Percentiles rank a stretch among this genome's conserved stretches.
phyloP scores from a whole-genome alignment of 2,888 invertebrate species.

The Ornithoptera priamus region DNA sequence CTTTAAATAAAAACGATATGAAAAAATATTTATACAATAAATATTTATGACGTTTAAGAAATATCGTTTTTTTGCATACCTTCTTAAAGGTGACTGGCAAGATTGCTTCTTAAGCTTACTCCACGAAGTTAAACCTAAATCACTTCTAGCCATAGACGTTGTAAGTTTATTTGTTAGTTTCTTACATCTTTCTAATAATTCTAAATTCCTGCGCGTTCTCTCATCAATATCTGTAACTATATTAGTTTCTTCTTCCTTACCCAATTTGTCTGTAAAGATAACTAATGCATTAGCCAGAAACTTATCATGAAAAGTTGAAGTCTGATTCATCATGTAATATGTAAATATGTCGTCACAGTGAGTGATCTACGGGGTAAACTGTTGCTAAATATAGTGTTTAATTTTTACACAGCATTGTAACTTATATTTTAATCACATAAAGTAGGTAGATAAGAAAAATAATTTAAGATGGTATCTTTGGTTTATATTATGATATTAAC shows the following conservation, averaged over 20 bases:
- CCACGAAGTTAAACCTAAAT: slow-evolving; percentile 93
- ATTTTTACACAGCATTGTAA: not conserved
- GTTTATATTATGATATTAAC: too few relatives aligned
- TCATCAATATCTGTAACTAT: slow-evolving; percentile 73
- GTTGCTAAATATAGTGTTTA: not conserved
- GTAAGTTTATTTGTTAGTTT: slow-evolving; percentile 80
- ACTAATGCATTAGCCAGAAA: slow-evolving; percentile 42
- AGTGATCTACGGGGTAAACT: slow-evolving; percentile 17
- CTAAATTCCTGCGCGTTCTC: slow-evolving; percentile 80
- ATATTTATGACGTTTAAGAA: not conserved
- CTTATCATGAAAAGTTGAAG: slow-evolving; percentile 50
- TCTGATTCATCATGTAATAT: slow-evolving; percentile 49
- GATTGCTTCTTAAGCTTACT: slow-evolving; percentile 89
- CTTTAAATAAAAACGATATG: slow-evolving; percentile 54
- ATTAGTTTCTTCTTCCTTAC: slow-evolving; percentile 64
- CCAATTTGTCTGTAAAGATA: slow-evolving; percentile 73
- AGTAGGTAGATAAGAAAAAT: too few relatives aligned
- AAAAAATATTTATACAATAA: not conserved
- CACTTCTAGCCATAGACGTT: slow-evolving; percentile 92
- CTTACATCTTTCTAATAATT: slow-evolving; percentile 78
- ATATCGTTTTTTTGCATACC: slow-evolving; percentile 57
- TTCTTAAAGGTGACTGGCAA: slow-evolving; percentile 82
- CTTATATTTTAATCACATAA: too few relatives aligned
- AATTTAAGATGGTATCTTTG: too few relatives aligned
- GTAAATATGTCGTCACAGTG: slow-evolving; percentile 53